phyloP scores from a whole-genome alignment of 2,888 invertebrate genomes.

The Callinectes sapidus region DNA sequence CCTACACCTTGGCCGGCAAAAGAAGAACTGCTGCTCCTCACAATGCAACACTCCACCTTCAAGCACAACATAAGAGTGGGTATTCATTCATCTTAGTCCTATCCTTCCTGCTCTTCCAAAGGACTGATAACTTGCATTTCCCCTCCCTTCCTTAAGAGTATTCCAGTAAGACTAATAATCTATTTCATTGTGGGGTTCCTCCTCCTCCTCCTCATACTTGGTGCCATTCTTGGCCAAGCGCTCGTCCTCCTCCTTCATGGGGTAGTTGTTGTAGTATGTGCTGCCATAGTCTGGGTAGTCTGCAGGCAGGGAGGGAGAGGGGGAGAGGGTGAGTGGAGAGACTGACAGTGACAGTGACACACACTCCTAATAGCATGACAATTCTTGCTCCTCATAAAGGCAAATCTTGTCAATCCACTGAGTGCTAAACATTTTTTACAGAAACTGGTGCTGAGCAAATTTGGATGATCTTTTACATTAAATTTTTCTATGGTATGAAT shows the following conservation, averaged over 20 bases:
- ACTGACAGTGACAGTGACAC: neutral
- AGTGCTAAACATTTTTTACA: too few species aligned
- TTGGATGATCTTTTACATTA: too few species aligned
- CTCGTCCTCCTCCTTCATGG: conserved; percentile 72
- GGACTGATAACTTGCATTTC: neutral
- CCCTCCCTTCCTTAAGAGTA: neutral
- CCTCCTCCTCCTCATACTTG: conserved; percentile 72
- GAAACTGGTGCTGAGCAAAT: too few species aligned
- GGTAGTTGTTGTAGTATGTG: conserved; percentile 71
- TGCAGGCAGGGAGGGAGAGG: conserved; percentile 34
- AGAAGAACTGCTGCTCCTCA: neutral
- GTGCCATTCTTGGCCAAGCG: conserved; percentile 70
- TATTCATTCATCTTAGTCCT: neutral
- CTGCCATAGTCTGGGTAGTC: conserved; percentile 71
- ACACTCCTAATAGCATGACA: neutral
- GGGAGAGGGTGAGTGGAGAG: neutral
- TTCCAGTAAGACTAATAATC: conserved; percentile 60
- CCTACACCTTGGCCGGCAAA: neutral
- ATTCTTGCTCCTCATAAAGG: neutral
- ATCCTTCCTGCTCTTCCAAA: neutral
- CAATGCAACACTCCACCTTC: neutral
- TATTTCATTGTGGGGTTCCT: conserved; percentile 70
- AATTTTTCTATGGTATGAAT: neutral
- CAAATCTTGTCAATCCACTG: neutral
- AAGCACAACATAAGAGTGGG: neutral